Conservation (phyloP, 2,797 vertebrate species). For the Gephyroberyx darwinii region DNA sequence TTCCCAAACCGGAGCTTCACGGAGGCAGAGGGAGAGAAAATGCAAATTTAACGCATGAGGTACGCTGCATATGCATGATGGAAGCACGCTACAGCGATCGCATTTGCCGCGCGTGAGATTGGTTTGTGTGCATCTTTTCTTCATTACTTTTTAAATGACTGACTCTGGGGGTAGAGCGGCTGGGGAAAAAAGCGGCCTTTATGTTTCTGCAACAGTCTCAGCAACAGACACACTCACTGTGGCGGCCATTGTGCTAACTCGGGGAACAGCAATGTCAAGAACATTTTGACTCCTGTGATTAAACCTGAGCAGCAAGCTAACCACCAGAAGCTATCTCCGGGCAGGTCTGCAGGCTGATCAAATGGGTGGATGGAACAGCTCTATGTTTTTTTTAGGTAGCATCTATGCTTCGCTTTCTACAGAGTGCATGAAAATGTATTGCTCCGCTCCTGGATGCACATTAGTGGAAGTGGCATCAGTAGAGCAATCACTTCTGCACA, state of each 20-base stretch:
- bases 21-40: neutral
- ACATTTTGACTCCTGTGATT: slow-evolving; percentile 26
- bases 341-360: neutral
- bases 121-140: slow-evolving; percentile 36
- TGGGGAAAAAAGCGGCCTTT: slow-evolving; percentile 12
- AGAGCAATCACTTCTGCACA: slow-evolving; percentile 22
- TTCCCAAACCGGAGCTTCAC: slow-evolving; percentile 8
- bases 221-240: neutral
- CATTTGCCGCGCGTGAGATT: slow-evolving; percentile 11
- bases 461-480: slow-evolving; percentile 20
- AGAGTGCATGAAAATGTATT: slow-evolving; percentile 4
- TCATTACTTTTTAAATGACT: slow-evolving; percentile 62
- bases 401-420: neutral
- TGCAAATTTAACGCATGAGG: slow-evolving; percentile 24
- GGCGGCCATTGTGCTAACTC: slow-evolving; percentile 7
- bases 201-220: neutral
- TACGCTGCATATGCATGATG: slow-evolving; percentile 23
- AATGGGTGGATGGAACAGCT: neutral
- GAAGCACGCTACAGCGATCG: slow-evolving; percentile 23
- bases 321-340: neutral
- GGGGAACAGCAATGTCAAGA: slow-evolving; percentile 2
- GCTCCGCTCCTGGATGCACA: slow-evolving; percentile 20
- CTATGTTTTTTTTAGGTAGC: slow-evolving; percentile 35
- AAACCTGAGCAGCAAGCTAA: neutral
- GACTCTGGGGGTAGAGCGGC: slow-evolving; percentile 4